phyloP scores from a whole-genome alignment of 2,888 invertebrate species.

The Deroplatys truncata region DNA sequence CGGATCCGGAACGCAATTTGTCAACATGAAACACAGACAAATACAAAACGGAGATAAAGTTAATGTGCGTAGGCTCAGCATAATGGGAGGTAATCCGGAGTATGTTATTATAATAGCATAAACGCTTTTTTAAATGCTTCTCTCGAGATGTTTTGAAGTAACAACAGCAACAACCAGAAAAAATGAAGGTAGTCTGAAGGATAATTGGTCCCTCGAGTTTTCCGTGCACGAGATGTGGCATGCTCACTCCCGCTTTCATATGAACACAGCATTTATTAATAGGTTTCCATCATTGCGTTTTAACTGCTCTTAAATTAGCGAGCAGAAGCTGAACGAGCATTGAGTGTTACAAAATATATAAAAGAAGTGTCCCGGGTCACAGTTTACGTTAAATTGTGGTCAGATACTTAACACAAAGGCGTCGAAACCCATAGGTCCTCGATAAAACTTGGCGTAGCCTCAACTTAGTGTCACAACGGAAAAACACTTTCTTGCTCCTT shows the following conservation, averaged over 20 bases:
- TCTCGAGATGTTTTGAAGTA: background rate
- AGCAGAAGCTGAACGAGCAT: background rate
- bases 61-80: background rate
- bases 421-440: background rate
- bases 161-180: background rate
- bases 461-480: no score
- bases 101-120: background rate
- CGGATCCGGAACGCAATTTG: background rate
- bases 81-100: background rate
- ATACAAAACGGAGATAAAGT: background rate
- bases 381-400: background rate
- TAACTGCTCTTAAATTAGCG: background rate
- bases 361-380: background rate
- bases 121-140: background rate
- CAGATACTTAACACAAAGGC: background rate
- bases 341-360: background rate
- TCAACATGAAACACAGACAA: background rate
- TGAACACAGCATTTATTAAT: background rate
- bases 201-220: conserved; percentile 1
- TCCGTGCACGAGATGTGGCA: background rate
- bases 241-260: background rate
- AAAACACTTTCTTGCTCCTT: no score
- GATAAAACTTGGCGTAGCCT: no score
- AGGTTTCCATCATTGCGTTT: background rate
- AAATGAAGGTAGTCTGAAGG: background rate